Evolutionary conservation across 2,888 invertebrate species (phyloP).

Genomic region (Meta bourneti): DNA sequence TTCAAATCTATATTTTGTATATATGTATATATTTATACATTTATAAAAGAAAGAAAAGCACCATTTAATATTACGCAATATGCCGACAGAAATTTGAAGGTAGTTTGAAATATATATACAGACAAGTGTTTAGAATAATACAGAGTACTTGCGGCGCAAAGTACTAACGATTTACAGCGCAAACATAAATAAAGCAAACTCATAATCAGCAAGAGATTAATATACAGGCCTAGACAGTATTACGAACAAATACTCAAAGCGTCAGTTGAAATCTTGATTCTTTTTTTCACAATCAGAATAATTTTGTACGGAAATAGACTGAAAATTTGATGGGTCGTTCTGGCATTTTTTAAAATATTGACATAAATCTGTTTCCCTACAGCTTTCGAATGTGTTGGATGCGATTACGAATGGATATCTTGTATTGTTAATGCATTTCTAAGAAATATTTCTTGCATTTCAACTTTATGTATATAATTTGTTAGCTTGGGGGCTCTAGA

Average conservation of each 20-base stretch:
- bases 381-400: no score
- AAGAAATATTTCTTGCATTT: no score
- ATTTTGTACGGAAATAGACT: no score
- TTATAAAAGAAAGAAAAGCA: conserved; percentile 59
- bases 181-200: conserved; percentile 23
- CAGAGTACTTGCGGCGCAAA: conserved; percentile 30
- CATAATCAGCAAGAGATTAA: conserved; percentile 11
- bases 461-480: no score
- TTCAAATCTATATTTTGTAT: conserved; percentile 69
- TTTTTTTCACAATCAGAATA: no score
- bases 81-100: conserved; percentile 53
- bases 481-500: no score
- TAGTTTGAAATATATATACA: conserved; percentile 65
- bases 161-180: conserved; percentile 39
- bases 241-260: background rate
- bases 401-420: no score
- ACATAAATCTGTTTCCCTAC: no score
- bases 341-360: no score
- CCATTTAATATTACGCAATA: conserved; percentile 72
- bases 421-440: no score
- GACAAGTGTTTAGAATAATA: conserved; percentile 20
- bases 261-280: background rate
- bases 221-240: conserved; percentile 16
- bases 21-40: conserved; percentile 66
- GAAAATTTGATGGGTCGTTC: no score